A percentile compares a stretch with the other conserved stretches of the same genome.
phyloP scores from a whole-genome alignment of 2,888 invertebrate genomes.

The Caenorhabditis drosophilae region DNA sequence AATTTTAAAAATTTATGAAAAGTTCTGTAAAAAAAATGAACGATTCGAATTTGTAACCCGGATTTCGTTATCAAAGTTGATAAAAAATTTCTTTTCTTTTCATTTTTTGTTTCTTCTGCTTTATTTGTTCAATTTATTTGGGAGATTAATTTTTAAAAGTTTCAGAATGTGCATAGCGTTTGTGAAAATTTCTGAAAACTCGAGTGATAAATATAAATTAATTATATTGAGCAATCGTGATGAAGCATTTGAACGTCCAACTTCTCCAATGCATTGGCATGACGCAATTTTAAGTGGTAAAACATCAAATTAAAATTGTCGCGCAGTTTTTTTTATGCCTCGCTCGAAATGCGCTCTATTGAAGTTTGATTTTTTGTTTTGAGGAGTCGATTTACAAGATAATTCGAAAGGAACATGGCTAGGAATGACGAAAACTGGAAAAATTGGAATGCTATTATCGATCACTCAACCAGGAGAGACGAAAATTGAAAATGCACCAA shows the following conservation, averaged over 20 bases:
- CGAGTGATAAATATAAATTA: conserved; percentile 43
- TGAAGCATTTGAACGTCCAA: conserved; percentile 54
- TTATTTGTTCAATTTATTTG: too few species aligned
- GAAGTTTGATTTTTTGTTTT: neutral
- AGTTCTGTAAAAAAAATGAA: too few species aligned
- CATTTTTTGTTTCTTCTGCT: too few species aligned
- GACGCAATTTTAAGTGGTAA: conserved; percentile 55
- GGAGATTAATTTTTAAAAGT: too few species aligned
- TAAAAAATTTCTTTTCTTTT: too few species aligned
- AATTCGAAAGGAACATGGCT: conserved; percentile 63
- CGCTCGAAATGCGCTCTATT: too few species aligned
- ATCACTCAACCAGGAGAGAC: conserved; percentile 51
- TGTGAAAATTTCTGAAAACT: conserved; percentile 27
- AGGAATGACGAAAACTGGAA: conserved; percentile 46
- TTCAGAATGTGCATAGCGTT: conserved; percentile 48
- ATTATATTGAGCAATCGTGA: conserved; percentile 63
- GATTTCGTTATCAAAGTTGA: too few species aligned
- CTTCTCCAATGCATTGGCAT: conserved; percentile 51
- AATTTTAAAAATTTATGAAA: too few species aligned
- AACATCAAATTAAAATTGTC: conserved; percentile 15
- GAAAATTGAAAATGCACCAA: conserved; percentile 42
- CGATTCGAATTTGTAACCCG: too few species aligned
- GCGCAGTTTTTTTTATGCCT: neutral
- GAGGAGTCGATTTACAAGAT: conserved; percentile 59
- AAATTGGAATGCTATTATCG: conserved; percentile 55